Conservation (phyloP, 1,140 invertebrate genomes). For the Drosophila paulistorum region DNA sequence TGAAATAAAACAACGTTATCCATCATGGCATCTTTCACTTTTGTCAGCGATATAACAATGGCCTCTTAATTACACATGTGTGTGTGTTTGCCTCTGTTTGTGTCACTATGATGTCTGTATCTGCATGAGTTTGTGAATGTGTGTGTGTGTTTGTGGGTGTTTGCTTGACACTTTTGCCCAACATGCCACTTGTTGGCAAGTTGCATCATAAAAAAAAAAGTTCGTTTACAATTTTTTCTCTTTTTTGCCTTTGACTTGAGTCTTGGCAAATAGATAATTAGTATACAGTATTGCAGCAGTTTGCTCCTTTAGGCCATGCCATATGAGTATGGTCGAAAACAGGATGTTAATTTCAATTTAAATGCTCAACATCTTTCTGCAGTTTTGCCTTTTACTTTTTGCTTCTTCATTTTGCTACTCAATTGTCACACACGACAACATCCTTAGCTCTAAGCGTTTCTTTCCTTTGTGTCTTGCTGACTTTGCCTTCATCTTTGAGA, state of each 20-base stretch:
- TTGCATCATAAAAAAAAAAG: constrained; percentile 36
- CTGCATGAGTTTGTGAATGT: constrained; percentile 17
- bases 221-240: constrained; percentile 23
- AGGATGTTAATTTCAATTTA: constrained; percentile 81
- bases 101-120: constrained; percentile 12
- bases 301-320: constrained; percentile 37
- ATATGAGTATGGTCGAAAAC: constrained; percentile 43
- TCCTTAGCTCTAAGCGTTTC: constrained; percentile 55
- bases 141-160: constrained; percentile 53
- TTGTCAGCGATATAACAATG: constrained; percentile 83
- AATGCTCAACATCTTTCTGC: constrained; percentile 58
- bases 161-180: constrained; percentile 74
- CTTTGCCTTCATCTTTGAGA: constrained; percentile 16
- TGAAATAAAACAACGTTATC: constrained; percentile 61
- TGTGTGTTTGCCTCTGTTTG: constrained; percentile 24
- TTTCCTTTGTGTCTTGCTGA: constrained; percentile 26
- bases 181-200: constrained; percentile 54
- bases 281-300: constrained; percentile 48
- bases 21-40: constrained; percentile 82
- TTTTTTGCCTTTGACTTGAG: constrained; percentile 57
- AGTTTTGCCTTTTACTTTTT: constrained; percentile 19
- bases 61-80: constrained; percentile 82
- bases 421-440: constrained; percentile 59
- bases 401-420: constrained; percentile 22
- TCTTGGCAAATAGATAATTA: constrained; percentile 64